These are phyloP conservation scores for Meteorus cinctellus DNA, from an alignment of 2,888 invertebrate genomes.

Conservation along the genomic window DNA sequence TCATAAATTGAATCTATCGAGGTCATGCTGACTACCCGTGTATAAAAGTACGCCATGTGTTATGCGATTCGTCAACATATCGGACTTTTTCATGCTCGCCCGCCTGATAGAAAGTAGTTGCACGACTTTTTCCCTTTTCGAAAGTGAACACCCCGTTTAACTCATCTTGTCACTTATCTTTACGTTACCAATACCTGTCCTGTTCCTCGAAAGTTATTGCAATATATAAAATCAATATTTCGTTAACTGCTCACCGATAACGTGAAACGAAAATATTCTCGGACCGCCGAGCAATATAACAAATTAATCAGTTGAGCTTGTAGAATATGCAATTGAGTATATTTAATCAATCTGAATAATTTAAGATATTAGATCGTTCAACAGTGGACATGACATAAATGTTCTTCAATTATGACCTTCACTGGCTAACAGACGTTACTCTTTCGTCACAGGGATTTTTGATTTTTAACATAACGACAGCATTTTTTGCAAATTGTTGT, in stretches of 20 bases:
- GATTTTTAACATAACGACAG: background rate
- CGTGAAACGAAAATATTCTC: background rate
- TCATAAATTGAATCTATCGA: constrained; percentile 33
- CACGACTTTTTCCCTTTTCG: constrained; percentile 56
- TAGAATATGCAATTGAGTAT: no score
- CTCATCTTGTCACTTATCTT: background rate
- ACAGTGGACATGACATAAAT: no score
- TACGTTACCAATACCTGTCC: constrained; percentile 21
- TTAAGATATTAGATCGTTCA: background rate
- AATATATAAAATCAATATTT: background rate
- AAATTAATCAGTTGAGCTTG: no score
- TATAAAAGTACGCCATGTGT: constrained; percentile 27
- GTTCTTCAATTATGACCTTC: no score
- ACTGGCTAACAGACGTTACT: no score
- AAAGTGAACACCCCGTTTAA: constrained; percentile 12
- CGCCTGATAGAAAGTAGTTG: constrained; percentile 62
- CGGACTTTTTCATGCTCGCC: constrained; percentile 54
- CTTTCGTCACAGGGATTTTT: no score
- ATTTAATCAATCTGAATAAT: background rate
- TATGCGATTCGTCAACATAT: constrained; percentile 33
- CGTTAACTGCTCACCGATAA: background rate
- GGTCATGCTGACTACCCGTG: constrained; percentile 41
- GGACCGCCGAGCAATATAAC: background rate
- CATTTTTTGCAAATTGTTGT: background rate
- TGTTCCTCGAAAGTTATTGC: background rate